Base-by-base conservation (phyloP, 2,113 vertebrate genomes). In the Triplophysa dalaica region DNA sequence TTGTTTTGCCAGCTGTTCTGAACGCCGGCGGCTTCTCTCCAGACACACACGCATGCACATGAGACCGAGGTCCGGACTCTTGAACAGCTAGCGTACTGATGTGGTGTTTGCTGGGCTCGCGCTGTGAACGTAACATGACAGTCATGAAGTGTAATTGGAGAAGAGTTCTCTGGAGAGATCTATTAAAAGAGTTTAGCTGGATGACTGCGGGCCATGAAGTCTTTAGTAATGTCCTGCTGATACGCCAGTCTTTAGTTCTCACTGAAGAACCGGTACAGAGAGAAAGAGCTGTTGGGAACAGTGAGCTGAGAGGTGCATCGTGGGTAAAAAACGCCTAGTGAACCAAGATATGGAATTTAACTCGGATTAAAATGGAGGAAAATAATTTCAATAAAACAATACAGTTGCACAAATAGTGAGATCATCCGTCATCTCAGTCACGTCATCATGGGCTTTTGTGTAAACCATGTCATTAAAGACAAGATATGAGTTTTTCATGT, bases 1-100 rank as follows among this genome's bases (percentile, higher is more conserved):
- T 86, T 87, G 83, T 86, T 79, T 80, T 69, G 65, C 83, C 85
- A 87, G 85, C 83, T 88, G 87, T 89, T 77, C 63, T 41, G 41
- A 58, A 79, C 24, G 54, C 77, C 70, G 22, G 19, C 8, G 56
- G 61, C 74, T 33, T 79, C 81, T 78, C 48, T 29, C 33, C 63
- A 78, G 33, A 68, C 73, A 80, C 67, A 61, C 62, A 73, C 19
- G n/a, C 54, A 62, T 68, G 67, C n/a, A 16, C 33, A 67, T 61
- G 70, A 38, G 6, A 38, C 3, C 43, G 60, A 45, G 61, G 43
- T 63, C 77, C 45, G 65, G 70, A 83, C 72, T 29, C 52, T 61
- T 60, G 60, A 17, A 24, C 4, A 26, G 74, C 19, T 26, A 52
- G 65, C 9, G 65, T 10, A 13, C 8, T 60, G 60, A 60, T 70